phyloP scores from a whole-genome alignment of 2,797 vertebrate species.

The Calcarius lapponicus region DNA sequence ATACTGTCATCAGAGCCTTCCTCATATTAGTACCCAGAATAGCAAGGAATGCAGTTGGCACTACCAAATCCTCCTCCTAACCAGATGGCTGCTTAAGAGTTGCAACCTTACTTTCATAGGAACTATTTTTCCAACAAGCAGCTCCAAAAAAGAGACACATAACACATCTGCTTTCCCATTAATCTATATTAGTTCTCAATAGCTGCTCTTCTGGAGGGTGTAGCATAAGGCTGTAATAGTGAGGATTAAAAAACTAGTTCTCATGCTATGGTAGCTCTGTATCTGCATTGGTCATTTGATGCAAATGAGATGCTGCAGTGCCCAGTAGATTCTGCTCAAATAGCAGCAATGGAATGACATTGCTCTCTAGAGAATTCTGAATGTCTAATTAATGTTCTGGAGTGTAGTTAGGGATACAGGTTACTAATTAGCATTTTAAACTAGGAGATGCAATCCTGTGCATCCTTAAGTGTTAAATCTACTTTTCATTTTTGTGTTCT shows the following conservation, averaged over 20 bases:
- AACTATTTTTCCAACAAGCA: constrained; percentile 4
- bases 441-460: constrained; percentile 36
- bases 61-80: background rate
- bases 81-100: background rate
- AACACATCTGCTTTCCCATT: background rate
- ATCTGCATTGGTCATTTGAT: constrained; percentile 12
- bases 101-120: background rate
- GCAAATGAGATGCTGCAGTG: constrained; percentile 12
- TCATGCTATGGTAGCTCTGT: background rate
- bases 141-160: background rate
- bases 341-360: constrained; percentile 45
- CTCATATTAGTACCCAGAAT: constrained; percentile 39
- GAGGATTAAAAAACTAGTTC: background rate
- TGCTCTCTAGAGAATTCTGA: constrained; percentile 39
- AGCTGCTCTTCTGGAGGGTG: background rate
- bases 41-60: constrained; percentile 27
- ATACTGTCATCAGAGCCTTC: constrained; percentile 28
- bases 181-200: background rate
- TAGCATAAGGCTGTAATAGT: background rate
- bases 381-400: constrained; percentile 54
- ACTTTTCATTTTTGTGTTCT: constrained; percentile 3
- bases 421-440: constrained; percentile 66
- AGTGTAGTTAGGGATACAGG: constrained; percentile 52
- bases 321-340: constrained; percentile 44
- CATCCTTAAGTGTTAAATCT: constrained; percentile 1